Evolutionary conservation across 2,888 invertebrate genomes (phyloP), one percentile per base, ranked within the genome.

Genomic region (Parochlus steinenii): DNA sequence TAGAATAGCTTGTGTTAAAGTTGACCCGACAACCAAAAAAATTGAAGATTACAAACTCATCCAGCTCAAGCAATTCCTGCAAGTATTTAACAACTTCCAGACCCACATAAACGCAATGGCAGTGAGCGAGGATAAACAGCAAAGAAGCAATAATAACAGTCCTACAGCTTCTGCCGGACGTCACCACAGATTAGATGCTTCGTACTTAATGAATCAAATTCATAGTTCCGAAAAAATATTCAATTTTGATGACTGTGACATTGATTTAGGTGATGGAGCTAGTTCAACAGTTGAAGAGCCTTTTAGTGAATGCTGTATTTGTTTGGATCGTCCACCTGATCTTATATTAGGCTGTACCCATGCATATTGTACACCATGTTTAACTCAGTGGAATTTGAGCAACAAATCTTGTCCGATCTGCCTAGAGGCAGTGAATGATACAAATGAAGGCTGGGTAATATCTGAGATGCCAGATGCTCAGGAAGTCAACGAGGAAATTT

Each of bases 351-450:
- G 74, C 3, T 79, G 79, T 52, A 61, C 72, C 2, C 79, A 79
- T 50, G 67, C 67, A 45, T 79, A 73, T 54, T 79, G 79, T 50
- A 58, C 67, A 40, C 64, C 65, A 33, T 79, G 79, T 51, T 75
- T 78, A 44, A 72, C 76, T 47, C 70, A 73, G 55, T 79, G 79
- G 79, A 73, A 72, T 54, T 69, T 68, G n/a, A 61, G 63, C 41
- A 67, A 74, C 47, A 69, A 71, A 48, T 74, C 72, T 1, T 78
- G 77, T 49, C 77, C 78, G 1, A 67, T 76, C 39, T 78, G 77
- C 47, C 63, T 74, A 33, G 71, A 69, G 45, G 62, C 61, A 38
- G 51, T 76, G 30, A 62, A 65, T 28, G 71, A 67, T 43, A 66
- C 69, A 0, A 71, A 72, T 43, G 75, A 77, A 39, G 64, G 69